These are phyloP conservation scores for Boulengeromyrus knoepffleri DNA, from an alignment of 2,113 vertebrate genomes.

Conservation along the genomic window DNA sequence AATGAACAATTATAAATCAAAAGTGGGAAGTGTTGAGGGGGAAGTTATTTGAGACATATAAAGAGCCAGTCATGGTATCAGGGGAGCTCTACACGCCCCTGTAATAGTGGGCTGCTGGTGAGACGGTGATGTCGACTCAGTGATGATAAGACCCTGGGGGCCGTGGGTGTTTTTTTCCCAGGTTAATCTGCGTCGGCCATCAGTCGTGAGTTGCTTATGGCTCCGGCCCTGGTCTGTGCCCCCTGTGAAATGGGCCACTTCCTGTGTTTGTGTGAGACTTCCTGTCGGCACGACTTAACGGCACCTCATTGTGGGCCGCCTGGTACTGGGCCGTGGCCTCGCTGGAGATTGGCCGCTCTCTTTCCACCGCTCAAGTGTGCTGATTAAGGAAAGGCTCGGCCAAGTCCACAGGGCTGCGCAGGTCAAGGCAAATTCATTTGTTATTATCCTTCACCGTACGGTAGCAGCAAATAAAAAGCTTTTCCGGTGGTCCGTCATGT, in stretches of 20 bases:
- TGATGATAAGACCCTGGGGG: background rate
- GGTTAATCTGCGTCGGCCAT: constrained; percentile 56
- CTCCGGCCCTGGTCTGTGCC: constrained; percentile 46
- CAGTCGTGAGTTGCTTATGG: constrained; percentile 39
- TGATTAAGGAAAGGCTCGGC: constrained; percentile 47
- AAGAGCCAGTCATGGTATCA: background rate
- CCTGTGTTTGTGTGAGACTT: constrained; percentile 72
- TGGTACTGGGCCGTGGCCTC: constrained; percentile 40
- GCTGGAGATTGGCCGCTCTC: background rate
- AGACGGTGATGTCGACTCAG: background rate
- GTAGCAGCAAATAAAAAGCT: background rate
- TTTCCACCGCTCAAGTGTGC: constrained; percentile 35
- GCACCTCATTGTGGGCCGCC: constrained; percentile 61
- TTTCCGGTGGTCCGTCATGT: background rate
- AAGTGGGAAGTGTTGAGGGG: background rate
- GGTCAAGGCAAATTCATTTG: background rate
- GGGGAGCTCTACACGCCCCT: background rate
- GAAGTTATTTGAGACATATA: background rate
- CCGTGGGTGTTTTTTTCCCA: constrained; percentile 43
- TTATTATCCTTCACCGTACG: background rate
- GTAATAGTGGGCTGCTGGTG: background rate
- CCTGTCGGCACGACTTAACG: constrained; percentile 57
- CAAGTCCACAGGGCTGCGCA: constrained; percentile 19
- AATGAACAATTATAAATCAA: background rate
- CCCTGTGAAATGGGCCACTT: constrained; percentile 57